These are phyloP conservation scores for Dynastes hyllus DNA, from an alignment of 2,888 invertebrate species.

Conservation along the genomic window DNA sequence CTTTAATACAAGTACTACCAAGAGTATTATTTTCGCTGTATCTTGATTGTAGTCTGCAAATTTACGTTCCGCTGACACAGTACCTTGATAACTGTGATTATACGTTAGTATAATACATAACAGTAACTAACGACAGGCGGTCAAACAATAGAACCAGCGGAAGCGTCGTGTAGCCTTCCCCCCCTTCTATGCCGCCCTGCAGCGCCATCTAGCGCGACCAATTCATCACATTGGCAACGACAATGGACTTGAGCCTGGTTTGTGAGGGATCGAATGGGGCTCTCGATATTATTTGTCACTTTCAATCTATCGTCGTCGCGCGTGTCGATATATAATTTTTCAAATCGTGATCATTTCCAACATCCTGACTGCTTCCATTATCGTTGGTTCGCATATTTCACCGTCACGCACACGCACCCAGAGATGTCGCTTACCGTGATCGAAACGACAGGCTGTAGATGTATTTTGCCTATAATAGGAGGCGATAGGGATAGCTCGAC, in stretches of 20 bases:
- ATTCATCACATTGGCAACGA: neutral
- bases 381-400: neutral
- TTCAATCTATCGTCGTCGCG: neutral
- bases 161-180: neutral
- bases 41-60: no score
- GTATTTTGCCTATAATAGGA: no score
- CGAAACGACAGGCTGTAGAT: no score
- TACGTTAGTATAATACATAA: no score
- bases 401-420: no score
- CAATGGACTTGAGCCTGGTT: neutral
- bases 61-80: neutral
- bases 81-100: neutral
- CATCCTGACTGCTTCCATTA: constrained; percentile 6
- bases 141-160: neutral
- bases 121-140: neutral
- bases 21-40: no score
- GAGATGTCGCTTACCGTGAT: no score
- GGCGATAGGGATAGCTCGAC: no score
- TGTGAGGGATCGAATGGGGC: neutral
- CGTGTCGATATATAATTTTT: neutral
- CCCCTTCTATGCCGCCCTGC: neutral
- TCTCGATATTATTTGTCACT: constrained; percentile 8
- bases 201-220: neutral
- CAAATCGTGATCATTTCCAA: neutral
- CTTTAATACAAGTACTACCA: no score